Base-by-base conservation (phyloP, 2,888 invertebrate species). In the Kuschelorhynchus macadamiae region DNA sequence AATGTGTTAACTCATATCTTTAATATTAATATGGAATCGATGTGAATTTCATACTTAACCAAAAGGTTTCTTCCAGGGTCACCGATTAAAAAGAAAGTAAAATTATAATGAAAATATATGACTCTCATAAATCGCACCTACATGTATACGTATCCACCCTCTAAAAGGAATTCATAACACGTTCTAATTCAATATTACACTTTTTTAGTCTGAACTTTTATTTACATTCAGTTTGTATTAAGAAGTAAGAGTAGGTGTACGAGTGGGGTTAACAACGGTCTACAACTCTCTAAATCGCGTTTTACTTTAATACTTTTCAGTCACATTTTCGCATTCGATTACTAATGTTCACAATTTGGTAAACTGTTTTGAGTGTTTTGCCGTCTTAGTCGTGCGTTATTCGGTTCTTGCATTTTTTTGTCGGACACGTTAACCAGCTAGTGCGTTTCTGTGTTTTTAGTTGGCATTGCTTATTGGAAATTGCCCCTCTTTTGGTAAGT, bases 171-270 rank as follows among this genome's bases (percentile, higher is more conserved):
- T 56, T 62, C 57, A 44, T 52, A 53, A 33, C 57, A 57, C 68
- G 44, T 64, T 64, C 53, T 68, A 59, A 63, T 52, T 41, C 41
- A 42, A 47, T 68, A 42, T 57, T 64, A 63, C 64, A 68, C 44
- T 64, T 68, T 59, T 64, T 63, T 32, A 17, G 36, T 17, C 9
- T 11, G 52, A 47, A 44, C 44, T 56, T 46, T 52, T 55, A 61
- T 67, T 53, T 55, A 32, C 53, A 61, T 55, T 33, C 41, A 44
- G 60, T 33, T 66, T 60, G 20, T 44, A 67, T 61, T 61, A 56
- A 67, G 60, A 63, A 64, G 64, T 64, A 68, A 68, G 68, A 68
- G 68, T 68, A 64, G 68, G 68, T 63, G 53, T 57, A 50, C 60
- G 60, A 68, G 68, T 68, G 68, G 68, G 68, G 64, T 61, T 55